Evolutionary conservation across 2,113 vertebrate genomes (phyloP).

Genomic region (Ranitomeya imitator): DNA sequence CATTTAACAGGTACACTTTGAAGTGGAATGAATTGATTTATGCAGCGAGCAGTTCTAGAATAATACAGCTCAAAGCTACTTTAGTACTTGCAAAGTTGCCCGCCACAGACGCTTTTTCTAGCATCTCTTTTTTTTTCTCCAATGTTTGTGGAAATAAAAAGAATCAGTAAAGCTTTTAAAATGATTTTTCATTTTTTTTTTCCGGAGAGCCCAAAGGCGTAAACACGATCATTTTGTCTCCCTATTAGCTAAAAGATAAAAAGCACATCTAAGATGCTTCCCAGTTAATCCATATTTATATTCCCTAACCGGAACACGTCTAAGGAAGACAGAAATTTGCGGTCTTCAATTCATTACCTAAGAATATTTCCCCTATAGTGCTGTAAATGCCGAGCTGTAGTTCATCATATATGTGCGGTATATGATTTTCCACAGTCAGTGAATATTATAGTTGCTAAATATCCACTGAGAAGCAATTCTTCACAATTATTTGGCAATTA

Average conservation of each 20-base stretch:
- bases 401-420: background rate
- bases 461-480: background rate
- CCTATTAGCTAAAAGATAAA: conserved; percentile 45
- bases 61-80: conserved; percentile 49
- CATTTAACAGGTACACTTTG: conserved; percentile 53
- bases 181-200: conserved; percentile 25
- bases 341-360: conserved; percentile 21
- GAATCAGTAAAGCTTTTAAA: conserved; percentile 18
- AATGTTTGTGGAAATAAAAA: conserved; percentile 35
- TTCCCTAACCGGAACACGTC: background rate
- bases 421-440: background rate
- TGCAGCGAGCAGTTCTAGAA: conserved; percentile 41
- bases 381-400: background rate
- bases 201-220: conserved; percentile 30
- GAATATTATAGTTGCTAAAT: background rate
- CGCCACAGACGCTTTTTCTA: conserved; percentile 6
- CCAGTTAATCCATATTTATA: conserved; percentile 36
- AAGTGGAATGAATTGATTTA: conserved; percentile 52
- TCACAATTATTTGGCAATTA: background rate
- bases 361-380: background rate
- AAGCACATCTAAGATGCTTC: conserved; percentile 35
- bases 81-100: conserved; percentile 34
- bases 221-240: conserved; percentile 44
- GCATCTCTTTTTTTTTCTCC: conserved; percentile 17
- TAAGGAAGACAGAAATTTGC: background rate